A percentile compares a stretch with the other conserved stretches of the same genome.
Evolutionary conservation across 1,140 invertebrate species (phyloP).

Genomic region (Olivierus martensii): DNA sequence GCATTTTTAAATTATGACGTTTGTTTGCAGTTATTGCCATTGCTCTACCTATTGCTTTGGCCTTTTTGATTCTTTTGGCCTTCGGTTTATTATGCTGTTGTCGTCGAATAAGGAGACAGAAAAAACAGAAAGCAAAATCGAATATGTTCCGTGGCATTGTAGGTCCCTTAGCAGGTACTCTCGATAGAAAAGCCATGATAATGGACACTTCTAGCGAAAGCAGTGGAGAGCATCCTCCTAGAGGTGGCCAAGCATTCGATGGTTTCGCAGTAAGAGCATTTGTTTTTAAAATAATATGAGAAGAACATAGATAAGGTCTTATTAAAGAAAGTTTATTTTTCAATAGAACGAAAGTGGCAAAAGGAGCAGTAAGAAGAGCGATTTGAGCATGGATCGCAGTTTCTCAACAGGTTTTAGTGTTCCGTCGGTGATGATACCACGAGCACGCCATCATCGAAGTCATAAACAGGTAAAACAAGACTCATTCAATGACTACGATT

Average conservation of each 20-base stretch:
- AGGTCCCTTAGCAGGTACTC: constrained; percentile 20
- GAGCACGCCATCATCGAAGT: constrained; percentile 10
- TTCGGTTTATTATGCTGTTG: constrained; percentile 25
- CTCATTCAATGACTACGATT: not conserved
- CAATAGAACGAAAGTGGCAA: too few species aligned
- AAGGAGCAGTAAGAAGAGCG: not conserved
- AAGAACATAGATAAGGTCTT: too few species aligned
- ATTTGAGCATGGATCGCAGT: constrained; percentile 8
- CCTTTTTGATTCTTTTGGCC: constrained; percentile 21
- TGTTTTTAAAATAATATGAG: not conserved
- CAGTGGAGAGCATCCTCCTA: constrained; percentile 30
- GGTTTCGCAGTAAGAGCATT: constrained; percentile 9
- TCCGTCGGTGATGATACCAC: constrained; percentile 13
- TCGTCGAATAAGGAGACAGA: constrained; percentile 11
- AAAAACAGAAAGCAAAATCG: not conserved
- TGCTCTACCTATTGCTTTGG: constrained; percentile 22
- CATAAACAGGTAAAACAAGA: constrained; percentile 15
- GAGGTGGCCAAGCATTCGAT: not conserved
- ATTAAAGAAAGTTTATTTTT: too few species aligned
- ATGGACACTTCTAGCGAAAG: constrained; percentile 58
- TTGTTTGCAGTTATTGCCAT: constrained; percentile 23
- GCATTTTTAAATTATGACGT: not conserved
- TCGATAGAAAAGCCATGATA: constrained; percentile 53
- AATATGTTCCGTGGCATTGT: constrained; percentile 15
- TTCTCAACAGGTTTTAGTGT: constrained; percentile 9